Evolutionary conservation across 2,797 vertebrate genomes (phyloP), one percentile per base, ranked within the genome.

Genomic region (Amniataba percoides): DNA sequence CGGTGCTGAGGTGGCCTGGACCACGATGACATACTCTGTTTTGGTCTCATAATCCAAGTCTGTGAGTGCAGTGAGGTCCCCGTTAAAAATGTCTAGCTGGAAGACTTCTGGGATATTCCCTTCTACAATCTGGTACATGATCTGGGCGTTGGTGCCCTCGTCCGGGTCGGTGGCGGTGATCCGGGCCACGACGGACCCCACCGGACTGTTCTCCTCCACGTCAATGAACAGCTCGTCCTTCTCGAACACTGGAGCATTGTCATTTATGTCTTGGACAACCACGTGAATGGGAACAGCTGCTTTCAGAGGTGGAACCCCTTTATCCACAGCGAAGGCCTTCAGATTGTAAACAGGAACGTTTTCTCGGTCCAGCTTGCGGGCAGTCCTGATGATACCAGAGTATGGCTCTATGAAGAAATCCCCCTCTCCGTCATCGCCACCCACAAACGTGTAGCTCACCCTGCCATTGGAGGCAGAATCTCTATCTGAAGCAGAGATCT

Each of bases 121-220:
- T 86, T 99, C 98, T 48, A 99, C 97, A 0, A 99, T 99, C 91
- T 99, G 98, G 82, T 99, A 99, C 96, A 99, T 98, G 90, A 99
- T 98, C 90, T 99, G 97, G 34, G 98, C 98, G 0, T 99, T 99
- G 52, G 97, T 96, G 59, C 98, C 98, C 71, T 99, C 98, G 0
- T 99, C 98, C 0, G 98, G 98, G 86, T 99, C 98, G 0, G 94
- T 91, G 36, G 98, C 98, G 0, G 87, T 96, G 77, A 99, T 97
- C 4, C 91, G 93, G 1, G 98, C 98, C 87, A 99, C 97, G 1
- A 98, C 95, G 0, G 98, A 99, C 15, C 97, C 98, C 34, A 99
- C 96, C 0, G 94, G 94, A 73, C 97, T 98, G 90, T 99, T 99
- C 86, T 99, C 98, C 84, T 97, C 86, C 62, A 99, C 96, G 0